Percentiles rank a stretch among this genome's conserved stretches.
Evolutionary conservation across 2,888 invertebrate species (phyloP).

Genomic region (Drosophila cognata): DNA sequence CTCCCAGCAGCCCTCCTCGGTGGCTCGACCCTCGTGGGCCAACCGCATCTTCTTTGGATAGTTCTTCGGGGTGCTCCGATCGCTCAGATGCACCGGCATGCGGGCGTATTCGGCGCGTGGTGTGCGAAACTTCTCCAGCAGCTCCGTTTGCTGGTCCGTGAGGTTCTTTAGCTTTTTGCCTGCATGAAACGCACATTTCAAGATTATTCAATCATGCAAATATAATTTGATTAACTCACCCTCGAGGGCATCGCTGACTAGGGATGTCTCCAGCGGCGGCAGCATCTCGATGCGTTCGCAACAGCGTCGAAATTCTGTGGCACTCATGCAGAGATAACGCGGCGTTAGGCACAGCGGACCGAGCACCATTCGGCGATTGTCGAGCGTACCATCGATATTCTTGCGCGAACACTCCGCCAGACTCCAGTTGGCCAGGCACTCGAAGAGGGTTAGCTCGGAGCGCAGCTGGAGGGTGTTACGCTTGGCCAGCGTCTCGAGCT

Average conservation of each 20-base stretch:
- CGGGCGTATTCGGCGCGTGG: conserved; percentile 83
- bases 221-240: conserved; percentile 54
- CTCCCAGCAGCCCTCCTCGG: conserved; percentile 84
- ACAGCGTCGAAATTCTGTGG: conserved; percentile 81
- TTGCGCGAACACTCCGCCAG: conserved; percentile 83
- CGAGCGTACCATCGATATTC: conserved; percentile 81
- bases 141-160: conserved; percentile 83
- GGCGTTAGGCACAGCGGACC: conserved; percentile 84
- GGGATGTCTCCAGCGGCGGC: conserved; percentile 81
- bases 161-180: conserved; percentile 83
- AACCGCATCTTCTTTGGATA: conserved; percentile 85
- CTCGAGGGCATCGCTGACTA: conserved; percentile 83
- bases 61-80: conserved; percentile 84
- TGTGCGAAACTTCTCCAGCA: conserved; percentile 83
- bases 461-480: conserved; percentile 83
- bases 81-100: conserved; percentile 85
- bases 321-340: conserved; percentile 82
- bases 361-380: conserved; percentile 84
- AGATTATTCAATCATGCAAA: not conserved
- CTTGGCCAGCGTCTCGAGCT: conserved; percentile 84
- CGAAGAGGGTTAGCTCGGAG: conserved; percentile 83
- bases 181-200: conserved; percentile 24
- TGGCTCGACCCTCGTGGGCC: conserved; percentile 75
- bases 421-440: conserved; percentile 85
- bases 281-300: conserved; percentile 84